A percentile compares a stretch with the other conserved stretches of the same genome.
Conservation (phyloP, 1,140 invertebrate genomes). For the Bombus balteatus region DNA sequence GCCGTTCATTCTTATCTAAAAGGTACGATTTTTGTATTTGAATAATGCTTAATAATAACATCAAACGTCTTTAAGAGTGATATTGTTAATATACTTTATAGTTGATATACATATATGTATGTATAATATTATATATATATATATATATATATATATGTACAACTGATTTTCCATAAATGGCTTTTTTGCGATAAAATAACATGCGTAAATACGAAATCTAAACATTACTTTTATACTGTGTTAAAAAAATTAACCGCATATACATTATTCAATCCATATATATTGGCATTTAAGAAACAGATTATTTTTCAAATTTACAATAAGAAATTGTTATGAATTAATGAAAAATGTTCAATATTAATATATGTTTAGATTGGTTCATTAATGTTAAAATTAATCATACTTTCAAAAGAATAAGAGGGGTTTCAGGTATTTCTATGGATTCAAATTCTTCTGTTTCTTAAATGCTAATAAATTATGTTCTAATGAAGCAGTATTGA, state of each 20-base stretch:
- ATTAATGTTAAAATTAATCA: not conserved
- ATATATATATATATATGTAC: constrained; percentile 5
- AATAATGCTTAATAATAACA: constrained; percentile 2
- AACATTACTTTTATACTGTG: constrained; percentile 8
- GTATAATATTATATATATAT: not conserved
- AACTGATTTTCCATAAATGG: not conserved
- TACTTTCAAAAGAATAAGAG: not conserved
- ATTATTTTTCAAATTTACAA: not conserved
- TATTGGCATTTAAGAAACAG: constrained; percentile 7
- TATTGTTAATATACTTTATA: constrained; percentile 28
- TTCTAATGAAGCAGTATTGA: not conserved
- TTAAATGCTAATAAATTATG: constrained; percentile 6
- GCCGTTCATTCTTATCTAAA: not conserved
- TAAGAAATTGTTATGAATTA: not conserved
- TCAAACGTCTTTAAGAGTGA: constrained; percentile 19
- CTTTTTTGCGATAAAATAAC: not conserved
- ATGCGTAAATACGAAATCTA: constrained; percentile 1
- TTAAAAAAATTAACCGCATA: not conserved
- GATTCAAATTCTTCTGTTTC: constrained; percentile 9
- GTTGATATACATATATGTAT: constrained; percentile 12
- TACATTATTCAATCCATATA: not conserved
- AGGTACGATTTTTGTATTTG: not conserved
- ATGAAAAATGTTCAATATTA: not conserved
- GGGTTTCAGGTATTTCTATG: not conserved
- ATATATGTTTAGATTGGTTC: not conserved